phyloP scores from a whole-genome alignment of 1,140 invertebrate species.

The Pogonognathellus flavescens region DNA sequence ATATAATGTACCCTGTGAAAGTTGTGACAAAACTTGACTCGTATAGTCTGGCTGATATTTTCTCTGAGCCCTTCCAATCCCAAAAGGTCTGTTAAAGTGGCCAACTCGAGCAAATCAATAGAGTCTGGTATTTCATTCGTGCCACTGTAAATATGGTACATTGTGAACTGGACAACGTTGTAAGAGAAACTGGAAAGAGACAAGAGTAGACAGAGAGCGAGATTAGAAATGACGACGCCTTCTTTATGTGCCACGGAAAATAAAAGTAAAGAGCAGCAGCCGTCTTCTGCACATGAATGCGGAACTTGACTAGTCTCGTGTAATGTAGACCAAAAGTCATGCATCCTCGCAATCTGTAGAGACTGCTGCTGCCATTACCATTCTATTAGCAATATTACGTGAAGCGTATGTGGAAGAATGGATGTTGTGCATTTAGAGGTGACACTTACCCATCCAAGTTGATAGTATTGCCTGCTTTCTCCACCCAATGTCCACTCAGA shows the following conservation, averaged over 20 bases:
- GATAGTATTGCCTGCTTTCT: conserved; percentile 85
- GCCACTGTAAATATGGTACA: conserved; percentile 93
- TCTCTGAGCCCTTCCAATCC: conserved; percentile 90
- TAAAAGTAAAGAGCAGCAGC: neutral
- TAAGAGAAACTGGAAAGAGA: conserved; percentile 79
- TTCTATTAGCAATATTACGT: neutral
- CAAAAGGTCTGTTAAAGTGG: conserved; percentile 88
- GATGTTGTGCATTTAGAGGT: neutral
- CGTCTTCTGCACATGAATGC: too few relatives aligned
- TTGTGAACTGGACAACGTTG: conserved; percentile 86
- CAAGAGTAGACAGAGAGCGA: neutral
- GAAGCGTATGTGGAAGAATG: conserved; percentile 37
- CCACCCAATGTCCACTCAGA: conserved; percentile 84
- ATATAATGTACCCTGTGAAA: conserved; percentile 84
- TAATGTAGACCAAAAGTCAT: too few relatives aligned
- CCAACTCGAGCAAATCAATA: conserved; percentile 87
- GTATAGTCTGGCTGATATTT: conserved; percentile 87
- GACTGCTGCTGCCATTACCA: neutral
- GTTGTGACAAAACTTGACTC: conserved; percentile 91
- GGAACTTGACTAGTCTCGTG: too few relatives aligned
- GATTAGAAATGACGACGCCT: neutral
- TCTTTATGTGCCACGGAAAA: neutral
- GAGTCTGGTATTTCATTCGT: conserved; percentile 85
- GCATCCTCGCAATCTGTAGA: neutral
- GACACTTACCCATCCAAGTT: conserved; percentile 82